Percentiles rank a stretch among this genome's conserved stretches.
These are phyloP conservation scores for Aix galericulata DNA, from an alignment of 2,113 vertebrate genomes.

Conservation along the genomic window DNA sequence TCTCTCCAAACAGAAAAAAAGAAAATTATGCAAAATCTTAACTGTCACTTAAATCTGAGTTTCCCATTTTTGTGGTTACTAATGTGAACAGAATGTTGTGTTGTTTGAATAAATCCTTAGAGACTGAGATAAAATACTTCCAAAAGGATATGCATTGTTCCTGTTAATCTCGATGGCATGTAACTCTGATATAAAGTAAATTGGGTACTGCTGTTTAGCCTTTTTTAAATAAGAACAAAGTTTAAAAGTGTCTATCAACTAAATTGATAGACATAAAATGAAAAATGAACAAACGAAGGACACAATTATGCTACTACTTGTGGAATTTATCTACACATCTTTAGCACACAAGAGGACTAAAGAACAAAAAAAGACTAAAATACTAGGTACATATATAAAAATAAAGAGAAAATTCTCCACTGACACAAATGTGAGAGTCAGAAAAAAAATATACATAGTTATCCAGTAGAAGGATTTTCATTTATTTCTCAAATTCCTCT, in stretches of 20 bases:
- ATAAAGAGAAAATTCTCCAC: not conserved
- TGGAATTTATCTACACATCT: not conserved
- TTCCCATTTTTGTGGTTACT: slow-evolving; percentile 37
- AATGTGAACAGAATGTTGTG: not conserved
- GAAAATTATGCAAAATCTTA: slow-evolving; percentile 32
- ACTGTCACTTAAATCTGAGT: slow-evolving; percentile 33
- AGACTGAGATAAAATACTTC: slow-evolving; percentile 18
- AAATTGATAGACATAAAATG: not conserved
- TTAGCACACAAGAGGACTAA: not conserved
- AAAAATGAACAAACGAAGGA: not conserved
- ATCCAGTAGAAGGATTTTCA: not conserved
- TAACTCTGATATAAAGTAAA: slow-evolving; percentile 24
- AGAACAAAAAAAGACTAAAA: not conserved
- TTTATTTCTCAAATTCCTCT: not conserved
- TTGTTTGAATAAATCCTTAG: slow-evolving; percentile 10
- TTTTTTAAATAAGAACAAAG: slow-evolving; percentile 16
- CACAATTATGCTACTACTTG: not conserved
- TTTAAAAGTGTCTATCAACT: not conserved
- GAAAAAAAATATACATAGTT: not conserved
- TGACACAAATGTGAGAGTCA: not conserved
- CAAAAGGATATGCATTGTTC: slow-evolving; percentile 11
- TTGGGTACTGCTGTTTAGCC: slow-evolving; percentile 15
- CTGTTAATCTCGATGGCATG: slow-evolving; percentile 35
- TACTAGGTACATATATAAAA: not conserved
- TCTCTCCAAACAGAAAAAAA: not conserved